Conservation (phyloP, 1,140 invertebrate genomes). For the Zaprionus inermis region DNA sequence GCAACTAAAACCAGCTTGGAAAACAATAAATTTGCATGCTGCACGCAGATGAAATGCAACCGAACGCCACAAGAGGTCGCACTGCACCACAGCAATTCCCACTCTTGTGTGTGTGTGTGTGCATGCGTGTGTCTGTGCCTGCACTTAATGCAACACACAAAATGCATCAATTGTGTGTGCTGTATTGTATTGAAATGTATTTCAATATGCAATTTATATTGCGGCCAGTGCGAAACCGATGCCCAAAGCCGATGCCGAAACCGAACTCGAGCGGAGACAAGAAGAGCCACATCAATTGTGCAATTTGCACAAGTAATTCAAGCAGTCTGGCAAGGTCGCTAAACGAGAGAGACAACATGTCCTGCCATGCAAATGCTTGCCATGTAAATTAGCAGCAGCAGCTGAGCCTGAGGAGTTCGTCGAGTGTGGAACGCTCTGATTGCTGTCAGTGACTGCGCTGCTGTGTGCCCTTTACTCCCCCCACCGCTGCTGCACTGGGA, state of each 20-base stretch:
- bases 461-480: too few relatives aligned
- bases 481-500: constrained; percentile 18
- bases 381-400: constrained; percentile 65
- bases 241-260: constrained; percentile 15
- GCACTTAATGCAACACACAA: constrained; percentile 10
- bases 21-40: constrained; percentile 33
- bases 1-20: constrained; percentile 29
- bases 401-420: constrained; percentile 56
- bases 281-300: constrained; percentile 39
- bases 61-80: constrained; percentile 28
- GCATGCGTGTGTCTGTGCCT: too few relatives aligned
- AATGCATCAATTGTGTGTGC: constrained; percentile 37
- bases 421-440: constrained; percentile 78
- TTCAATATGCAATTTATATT: constrained; percentile 70
- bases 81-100: not conserved
- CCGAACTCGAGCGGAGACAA: not conserved
- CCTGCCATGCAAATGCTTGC: constrained; percentile 37
- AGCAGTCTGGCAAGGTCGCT: constrained; percentile 36
- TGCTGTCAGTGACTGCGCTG: constrained; percentile 45
- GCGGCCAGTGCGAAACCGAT: constrained; percentile 46
- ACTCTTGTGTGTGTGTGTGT: not conserved
- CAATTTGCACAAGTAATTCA: constrained; percentile 24
- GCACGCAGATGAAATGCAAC: constrained; percentile 33
- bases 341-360: constrained; percentile 5
- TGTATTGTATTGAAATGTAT: constrained; percentile 60